A percentile compares a stretch with the other conserved stretches of the same genome.
phyloP scores from a whole-genome alignment of 2,797 vertebrate species.

The Chanos chanos region DNA sequence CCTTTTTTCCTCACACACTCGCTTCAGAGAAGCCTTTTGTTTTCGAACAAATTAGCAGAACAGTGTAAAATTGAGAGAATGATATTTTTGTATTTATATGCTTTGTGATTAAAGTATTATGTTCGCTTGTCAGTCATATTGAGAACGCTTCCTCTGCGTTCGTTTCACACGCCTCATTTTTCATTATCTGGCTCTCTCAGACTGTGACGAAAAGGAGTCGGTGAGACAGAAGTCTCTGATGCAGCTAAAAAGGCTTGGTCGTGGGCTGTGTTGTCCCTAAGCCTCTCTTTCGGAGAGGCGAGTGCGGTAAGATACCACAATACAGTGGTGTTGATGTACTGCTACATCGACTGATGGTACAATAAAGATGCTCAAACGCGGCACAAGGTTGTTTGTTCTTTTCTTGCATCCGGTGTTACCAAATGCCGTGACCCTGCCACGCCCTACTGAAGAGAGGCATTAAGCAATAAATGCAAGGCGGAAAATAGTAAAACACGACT shows the following conservation, averaged over 20 bases:
- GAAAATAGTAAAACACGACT: no score
- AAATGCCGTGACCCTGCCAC: no score
- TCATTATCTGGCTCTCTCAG: neutral
- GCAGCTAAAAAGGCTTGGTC: neutral
- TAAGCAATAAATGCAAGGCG: no score
- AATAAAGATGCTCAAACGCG: conserved; percentile 54
- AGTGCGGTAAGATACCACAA: neutral
- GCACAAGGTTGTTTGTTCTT: neutral
- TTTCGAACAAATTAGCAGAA: conserved; percentile 37
- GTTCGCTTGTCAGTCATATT: conserved; percentile 18
- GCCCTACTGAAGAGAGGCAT: no score
- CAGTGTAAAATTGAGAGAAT: conserved; percentile 51
- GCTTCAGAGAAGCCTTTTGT: conserved; percentile 62
- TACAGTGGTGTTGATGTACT: conserved; percentile 38
- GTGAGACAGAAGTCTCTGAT: neutral
- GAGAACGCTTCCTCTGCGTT: conserved; percentile 29
- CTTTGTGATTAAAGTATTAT: conserved; percentile 39
- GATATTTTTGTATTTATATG: conserved; percentile 66
- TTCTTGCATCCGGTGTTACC: no score
- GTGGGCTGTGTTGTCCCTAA: neutral
- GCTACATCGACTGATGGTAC: conserved; percentile 49
- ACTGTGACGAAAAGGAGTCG: conserved; percentile 19
- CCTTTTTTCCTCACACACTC: conserved; percentile 63
- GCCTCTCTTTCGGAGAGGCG: neutral
- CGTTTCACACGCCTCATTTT: conserved; percentile 20